Evolutionary conservation across 53 echinoderm and acorn worm genomes (phyloP).

Genomic region (Temnopleurus reevesii): DNA sequence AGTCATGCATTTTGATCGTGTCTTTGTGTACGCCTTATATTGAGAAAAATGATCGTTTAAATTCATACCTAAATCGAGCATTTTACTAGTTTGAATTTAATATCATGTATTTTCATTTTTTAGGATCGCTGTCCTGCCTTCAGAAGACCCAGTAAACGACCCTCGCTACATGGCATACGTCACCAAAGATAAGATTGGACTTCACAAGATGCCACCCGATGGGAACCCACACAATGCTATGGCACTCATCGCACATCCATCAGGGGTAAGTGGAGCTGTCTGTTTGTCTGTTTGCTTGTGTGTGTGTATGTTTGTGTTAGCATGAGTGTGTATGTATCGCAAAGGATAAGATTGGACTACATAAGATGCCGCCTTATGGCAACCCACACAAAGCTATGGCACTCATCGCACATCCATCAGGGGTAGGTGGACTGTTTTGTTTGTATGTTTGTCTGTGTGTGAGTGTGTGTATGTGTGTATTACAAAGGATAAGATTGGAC

Average conservation of each 20-base stretch:
- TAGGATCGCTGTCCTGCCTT: constrained; percentile 86
- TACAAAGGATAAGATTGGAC: too few relatives aligned
- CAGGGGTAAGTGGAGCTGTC: constrained; percentile 87
- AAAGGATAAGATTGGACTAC: constrained; percentile 89
- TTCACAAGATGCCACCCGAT: constrained; percentile 91
- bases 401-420: constrained; percentile 89
- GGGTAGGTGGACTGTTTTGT: too few relatives aligned
- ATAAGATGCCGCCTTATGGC: constrained; percentile 94
- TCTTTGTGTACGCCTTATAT: too few relatives aligned
- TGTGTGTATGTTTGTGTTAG: too few relatives aligned
- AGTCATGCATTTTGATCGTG: too few relatives aligned
- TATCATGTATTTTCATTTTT: neutral
- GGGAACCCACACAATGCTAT: constrained; percentile 98
- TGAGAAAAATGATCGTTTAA: too few relatives aligned
- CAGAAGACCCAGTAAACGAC: constrained; percentile 73
- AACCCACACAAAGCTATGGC: constrained; percentile 99
- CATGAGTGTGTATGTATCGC: too few relatives aligned
- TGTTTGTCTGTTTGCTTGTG: too few relatives aligned
- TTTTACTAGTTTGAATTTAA: too few relatives aligned
- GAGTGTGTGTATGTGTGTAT: too few relatives aligned
- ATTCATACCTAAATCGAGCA: too few relatives aligned
- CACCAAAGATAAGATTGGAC: constrained; percentile 90
- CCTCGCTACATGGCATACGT: constrained; percentile 84
- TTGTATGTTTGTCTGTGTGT: too few relatives aligned
- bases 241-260: constrained; percentile 94